A percentile compares a stretch with the other conserved stretches of the same genome.
Conservation (phyloP, 2,888 invertebrate genomes). For the Gymnoscelis rufifasciata region DNA sequence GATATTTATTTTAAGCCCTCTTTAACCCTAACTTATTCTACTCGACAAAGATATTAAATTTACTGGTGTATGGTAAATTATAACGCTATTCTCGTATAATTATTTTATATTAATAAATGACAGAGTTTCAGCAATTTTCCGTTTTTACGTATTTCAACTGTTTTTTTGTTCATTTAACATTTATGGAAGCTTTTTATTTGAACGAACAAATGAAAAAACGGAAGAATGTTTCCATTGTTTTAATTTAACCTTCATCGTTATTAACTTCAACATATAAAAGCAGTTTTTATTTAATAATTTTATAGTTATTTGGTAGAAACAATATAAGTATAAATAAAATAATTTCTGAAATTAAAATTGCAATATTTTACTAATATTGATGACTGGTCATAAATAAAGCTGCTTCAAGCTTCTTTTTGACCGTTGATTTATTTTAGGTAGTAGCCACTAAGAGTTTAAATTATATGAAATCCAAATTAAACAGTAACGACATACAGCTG, state of each 20-base stretch:
- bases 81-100: constrained; percentile 14
- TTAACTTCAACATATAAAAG: no score
- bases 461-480: no score
- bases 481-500: no score
- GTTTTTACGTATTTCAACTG: not conserved
- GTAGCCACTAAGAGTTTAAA: no score
- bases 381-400: no score
- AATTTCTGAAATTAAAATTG: no score
- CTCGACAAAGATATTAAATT: constrained; percentile 17
- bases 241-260: not conserved
- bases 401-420: no score
- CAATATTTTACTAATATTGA: no score
- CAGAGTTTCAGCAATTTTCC: not conserved
- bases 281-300: no score
- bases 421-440: no score
- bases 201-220: not conserved
- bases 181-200: not conserved
- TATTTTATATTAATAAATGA: constrained; percentile 14
- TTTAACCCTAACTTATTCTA: constrained; percentile 7
- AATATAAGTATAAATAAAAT: no score
- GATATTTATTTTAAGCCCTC: not conserved
- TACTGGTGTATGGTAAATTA: constrained; percentile 14
- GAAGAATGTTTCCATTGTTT: not conserved
- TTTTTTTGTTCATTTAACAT: not conserved
- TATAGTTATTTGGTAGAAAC: no score